These are phyloP conservation scores for Drosophila athabasca DNA, from an alignment of 1,140 invertebrate species.

Conservation along the genomic window DNA sequence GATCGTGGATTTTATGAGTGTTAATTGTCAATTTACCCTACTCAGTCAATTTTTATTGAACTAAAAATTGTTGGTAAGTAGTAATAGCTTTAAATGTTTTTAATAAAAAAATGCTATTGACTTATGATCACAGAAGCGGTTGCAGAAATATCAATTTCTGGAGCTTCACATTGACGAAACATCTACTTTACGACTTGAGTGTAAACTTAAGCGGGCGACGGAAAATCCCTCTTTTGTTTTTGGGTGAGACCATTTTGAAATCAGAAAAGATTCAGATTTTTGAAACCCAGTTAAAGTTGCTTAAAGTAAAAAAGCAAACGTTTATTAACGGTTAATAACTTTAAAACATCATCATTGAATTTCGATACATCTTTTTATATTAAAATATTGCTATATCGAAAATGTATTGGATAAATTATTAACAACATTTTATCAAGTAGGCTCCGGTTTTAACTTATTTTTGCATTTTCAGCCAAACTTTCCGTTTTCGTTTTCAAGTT, in stretches of 20 bases:
- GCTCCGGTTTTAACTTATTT: too few relatives aligned
- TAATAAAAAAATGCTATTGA: background rate
- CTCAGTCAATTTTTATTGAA: constrained; percentile 89
- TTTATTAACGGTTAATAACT: too few relatives aligned
- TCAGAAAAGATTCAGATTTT: too few relatives aligned
- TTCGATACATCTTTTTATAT: too few relatives aligned
- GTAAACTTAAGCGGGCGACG: constrained; percentile 88
- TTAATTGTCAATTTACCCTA: constrained; percentile 91
- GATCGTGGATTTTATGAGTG: constrained; percentile 92
- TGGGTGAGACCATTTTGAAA: constrained; percentile 84
- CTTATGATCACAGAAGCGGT: constrained; percentile 86
- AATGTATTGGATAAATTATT: too few relatives aligned
- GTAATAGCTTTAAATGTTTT: background rate
- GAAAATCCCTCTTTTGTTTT: constrained; percentile 91
- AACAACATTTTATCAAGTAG: too few relatives aligned
- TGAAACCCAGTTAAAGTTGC: too few relatives aligned
- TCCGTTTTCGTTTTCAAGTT: too few relatives aligned
- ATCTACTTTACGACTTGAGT: constrained; percentile 89
- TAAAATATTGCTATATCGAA: too few relatives aligned
- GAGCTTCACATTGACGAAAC: constrained; percentile 91
- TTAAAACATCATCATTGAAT: too few relatives aligned
- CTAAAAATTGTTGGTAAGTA: constrained; percentile 91
- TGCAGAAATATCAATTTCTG: constrained; percentile 90
- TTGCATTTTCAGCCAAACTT: too few relatives aligned
- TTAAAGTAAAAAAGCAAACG: too few relatives aligned